Evolutionary conservation across 2,797 vertebrate species (phyloP), one percentile per base, ranked within the genome.

Genomic region (Paedocypris micromegethes): DNA sequence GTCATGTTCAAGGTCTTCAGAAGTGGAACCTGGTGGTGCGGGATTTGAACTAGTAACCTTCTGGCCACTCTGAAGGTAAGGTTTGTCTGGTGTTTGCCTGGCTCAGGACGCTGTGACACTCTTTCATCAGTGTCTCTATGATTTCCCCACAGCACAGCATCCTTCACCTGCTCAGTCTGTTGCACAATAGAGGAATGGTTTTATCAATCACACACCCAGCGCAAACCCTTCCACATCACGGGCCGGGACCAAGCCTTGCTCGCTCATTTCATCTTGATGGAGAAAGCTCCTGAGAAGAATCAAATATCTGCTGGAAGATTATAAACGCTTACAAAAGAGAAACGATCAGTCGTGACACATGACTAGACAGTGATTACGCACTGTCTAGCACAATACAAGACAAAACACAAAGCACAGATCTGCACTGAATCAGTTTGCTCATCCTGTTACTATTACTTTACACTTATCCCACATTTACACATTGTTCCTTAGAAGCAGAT

Each of bases 221-320:
- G 37, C 40, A 38, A 48, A 41, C 49, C 49, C 5, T 39, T 77
- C 80, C 80, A 72, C 44, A 48, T n/a, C 53, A 62, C 41, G 49
- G 42, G 59, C 51, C 58, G 54, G 61, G 62, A 88, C 89, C 85
- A 90, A 90, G 85, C 74, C 82, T 83, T 72, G 83, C 69, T 81
- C 59, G 80, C 83, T 85, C 86, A 91, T 88, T 88, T 85, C 86
- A 86, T 83, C 78, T 81, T 90, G 87, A 90, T 90, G 82, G 80
- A 83, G 83, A 23, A 52, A 84, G 76, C 76, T 75, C 78, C 81
- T 81, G 78, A 84, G 80, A 82, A 82, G 82, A 64, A 62, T 80
- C 73, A 75, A 6, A 75, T 83, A 64, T 73, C 1, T 62, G 42
- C 40, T 38, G 39, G 54, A 50, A 72, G 55, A 64, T 51, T 58